Evolutionary conservation across 2,797 vertebrate species (phyloP), one percentile per base, ranked within the genome.

Genomic region (Coregonus suidteri): DNA sequence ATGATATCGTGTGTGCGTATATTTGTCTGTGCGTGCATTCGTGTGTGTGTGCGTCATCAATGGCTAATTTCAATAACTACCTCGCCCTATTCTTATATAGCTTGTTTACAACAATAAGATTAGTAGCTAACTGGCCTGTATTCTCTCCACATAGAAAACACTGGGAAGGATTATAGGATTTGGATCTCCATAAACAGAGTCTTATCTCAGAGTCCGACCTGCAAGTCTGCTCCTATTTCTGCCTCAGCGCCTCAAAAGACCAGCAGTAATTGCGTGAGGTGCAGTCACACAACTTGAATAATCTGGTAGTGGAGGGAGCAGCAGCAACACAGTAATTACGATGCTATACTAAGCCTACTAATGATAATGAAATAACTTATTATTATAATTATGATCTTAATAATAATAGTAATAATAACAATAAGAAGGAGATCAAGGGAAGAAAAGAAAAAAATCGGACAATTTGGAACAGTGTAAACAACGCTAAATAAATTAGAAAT

Each of bases 191-290:
- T 53, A 7, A 7, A 35, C 20, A 20, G 2, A 74, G 20, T 31
- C 74, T 79, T 79, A 85, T 85, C 79, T 79, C 74, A 25, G 73
- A 74, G 70, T 16, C 62, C 11, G 65, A 87, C 86, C 79, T 77
- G 4, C 82, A 76, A 86, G 79, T 85, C 78, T 82, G 85, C 84
- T 76, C 6, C 74, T 82, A 62, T 68, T 56, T 73, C 76, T 76
- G 68, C 54, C n/a, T 25, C 59, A 71, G 85, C 74, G 52, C 56
- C 73, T 77, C 75, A 18, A 70, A 85, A 74, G 74, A 78, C 71
- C 77, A 80, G 73, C 15, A 13, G 11, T 84, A 81, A 85, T 83
- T 83, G 74, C 80, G 72, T 0, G 51, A 76, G 18, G 51, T 71
- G 79, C 80, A 84, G 73, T 35, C 59, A 59, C 59, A 59, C 78